Base-by-base conservation (phyloP, 2,797 vertebrate species). In the Chiloscyllium punctatum region DNA sequence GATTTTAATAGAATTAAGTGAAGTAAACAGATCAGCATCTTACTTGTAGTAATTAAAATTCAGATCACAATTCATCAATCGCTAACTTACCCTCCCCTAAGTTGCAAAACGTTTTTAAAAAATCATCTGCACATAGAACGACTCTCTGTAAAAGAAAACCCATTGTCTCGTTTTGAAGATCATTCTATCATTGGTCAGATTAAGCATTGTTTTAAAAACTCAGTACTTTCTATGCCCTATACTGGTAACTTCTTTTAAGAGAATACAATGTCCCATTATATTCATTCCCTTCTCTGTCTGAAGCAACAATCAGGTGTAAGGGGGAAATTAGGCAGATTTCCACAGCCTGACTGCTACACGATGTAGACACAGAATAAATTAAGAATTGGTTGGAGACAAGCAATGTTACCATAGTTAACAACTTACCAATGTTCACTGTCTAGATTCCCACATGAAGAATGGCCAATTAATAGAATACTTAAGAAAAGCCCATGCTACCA, bases 21-120 rank as follows among this genome's bases (percentile, higher is more conserved):
- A 90, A 92, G 18, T n/a, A 37, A 9, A 92, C 57, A n/a, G 62
- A 23, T 18, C 66, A 92, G 69, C n/a, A 27, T 69, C 66, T 25
- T 84, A 74, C 11, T 62, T 62, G 57, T 74, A 74, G 27, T 74
- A 18, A 48, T 84, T 84, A 84, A 74, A 95, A 48, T 77, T 21
- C 30, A 94, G 11, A 74, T 74, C 27, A 74, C 13, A 27, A 51
- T 74, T 71, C 68, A 94, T 8, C 37, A 94, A 72, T 42, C 30
- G 37, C 42, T 51, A 71, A 25, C 68, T 94, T 72, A 33, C 48
- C 53, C 48, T 94, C 48, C 71, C 42, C 27, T 15, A n/a, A 30
- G 95, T 27, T 66, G 42, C 27, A 95, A 95, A 48, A 95, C 11
- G 53, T 74, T 95, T 74, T 74, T 48, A 95, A 95, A 95, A 15